Evolutionary conservation across 2,797 vertebrate genomes (phyloP), one percentile per base, ranked within the genome.

Genomic region (Scolopax bukidnonensis): DNA sequence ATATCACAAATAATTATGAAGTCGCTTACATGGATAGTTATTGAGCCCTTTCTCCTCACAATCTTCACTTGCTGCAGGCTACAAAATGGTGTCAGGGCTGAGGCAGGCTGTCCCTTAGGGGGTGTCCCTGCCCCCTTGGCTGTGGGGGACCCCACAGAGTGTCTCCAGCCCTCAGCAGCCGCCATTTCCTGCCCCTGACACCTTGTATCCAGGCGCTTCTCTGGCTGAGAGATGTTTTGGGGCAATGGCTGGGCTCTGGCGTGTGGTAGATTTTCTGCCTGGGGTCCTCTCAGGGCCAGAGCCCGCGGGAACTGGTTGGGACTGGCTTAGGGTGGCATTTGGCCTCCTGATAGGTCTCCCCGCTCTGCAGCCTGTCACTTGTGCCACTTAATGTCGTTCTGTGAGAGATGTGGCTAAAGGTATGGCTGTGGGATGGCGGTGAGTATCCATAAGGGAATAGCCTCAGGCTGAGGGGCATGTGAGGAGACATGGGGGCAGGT

Each of bases 251-350:
- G 4, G 51, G 76, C 17, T 15, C 40, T 84, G 33, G 5, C 0
- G 1, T 10, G 8, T 16, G 33, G 5, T 32, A 21, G 2, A 18
- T 10, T 92, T 43, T 41, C 36, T 21, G 1, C 0, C 8, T 30
- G 57, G n/a, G 24, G 1, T 7, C 12, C 14, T 6, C 17, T 59
- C 0, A 0, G 38, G 4, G 32, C 50, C 48, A 28, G 54, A 65
- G 28, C 16, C 0, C 0, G 12, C 0, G 1, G 67, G 60, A 91
- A 60, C 17, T 0, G 1, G 7, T 5, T 0, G 1, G 8, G 40
- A 53, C 20, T 2, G 0, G 12, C 38, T 67, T 1, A 0, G 12
- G 56, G 56, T 0, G 0, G 71, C 25, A 64, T 40, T 24, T 0
- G 4, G 33, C 4, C 23, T 24, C 25, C 65, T 89, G 57, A 51